These are phyloP conservation scores for Erithacus rubecula DNA, from an alignment of 2,797 vertebrate species.

Conservation along the genomic window DNA sequence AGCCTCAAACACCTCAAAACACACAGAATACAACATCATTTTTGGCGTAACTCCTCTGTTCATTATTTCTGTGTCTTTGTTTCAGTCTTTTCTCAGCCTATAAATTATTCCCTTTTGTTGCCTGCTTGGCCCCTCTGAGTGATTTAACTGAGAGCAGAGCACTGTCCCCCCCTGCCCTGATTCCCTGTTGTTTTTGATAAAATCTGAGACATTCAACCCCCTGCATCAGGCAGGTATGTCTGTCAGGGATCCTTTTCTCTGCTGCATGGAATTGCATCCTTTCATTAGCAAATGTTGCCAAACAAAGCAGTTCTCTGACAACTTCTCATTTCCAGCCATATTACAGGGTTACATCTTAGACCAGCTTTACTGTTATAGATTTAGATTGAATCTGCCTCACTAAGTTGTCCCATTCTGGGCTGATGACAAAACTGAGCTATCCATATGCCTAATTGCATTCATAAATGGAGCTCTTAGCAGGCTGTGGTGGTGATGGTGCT, in stretches of 20 bases:
- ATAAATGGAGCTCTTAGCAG: constrained; percentile 56
- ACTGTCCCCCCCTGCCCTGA: neutral
- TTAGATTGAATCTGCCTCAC: constrained; percentile 49
- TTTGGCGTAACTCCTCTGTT: neutral
- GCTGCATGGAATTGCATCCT: neutral
- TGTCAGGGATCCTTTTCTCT: neutral
- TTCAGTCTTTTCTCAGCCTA: neutral
- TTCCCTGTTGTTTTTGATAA: neutral
- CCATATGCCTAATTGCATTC: constrained; percentile 66
- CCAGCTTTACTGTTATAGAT: constrained; percentile 34
- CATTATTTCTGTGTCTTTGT: neutral
- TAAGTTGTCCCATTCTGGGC: constrained; percentile 29
- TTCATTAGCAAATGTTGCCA: neutral
- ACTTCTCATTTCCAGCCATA: constrained; percentile 24
- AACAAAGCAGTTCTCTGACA: neutral
- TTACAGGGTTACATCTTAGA: constrained; percentile 33
- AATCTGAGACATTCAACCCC: neutral
- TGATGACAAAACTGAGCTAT: constrained; percentile 53
- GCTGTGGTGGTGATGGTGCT: constrained; percentile 12
- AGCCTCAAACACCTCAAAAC: neutral
- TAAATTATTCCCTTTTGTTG: neutral
- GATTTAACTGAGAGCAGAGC: neutral
- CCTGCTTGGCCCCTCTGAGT: neutral
- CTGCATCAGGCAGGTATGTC: neutral
- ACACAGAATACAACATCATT: neutral